Base-by-base conservation (phyloP, 2,888 invertebrate genomes). In the Crioceris asparagi region DNA sequence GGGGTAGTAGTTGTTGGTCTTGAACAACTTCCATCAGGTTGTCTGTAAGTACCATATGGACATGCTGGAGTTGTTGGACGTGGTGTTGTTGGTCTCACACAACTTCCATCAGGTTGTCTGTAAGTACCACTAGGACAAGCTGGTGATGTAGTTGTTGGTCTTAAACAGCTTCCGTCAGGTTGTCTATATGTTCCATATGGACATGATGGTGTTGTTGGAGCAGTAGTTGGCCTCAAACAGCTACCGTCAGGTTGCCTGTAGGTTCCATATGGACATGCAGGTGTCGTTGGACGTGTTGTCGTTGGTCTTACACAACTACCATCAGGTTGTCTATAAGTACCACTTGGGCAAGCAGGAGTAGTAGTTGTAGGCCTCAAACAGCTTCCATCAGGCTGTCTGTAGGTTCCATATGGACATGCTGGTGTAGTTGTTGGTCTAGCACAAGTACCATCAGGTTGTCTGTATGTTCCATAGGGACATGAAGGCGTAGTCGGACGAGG, bases 21-120 rank as follows among this genome's bases (percentile, higher is more conserved):
- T 23, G 15, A 6, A 16, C 38, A 46, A 21, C n/a, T 32, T n/a
- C 35, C 38, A 11, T 23, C 17, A 3, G 11, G 11, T 15, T 38
- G 29, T n/a, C 21, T 25, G 23, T 29, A 34, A 16, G 41, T 43
- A 16, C 40, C 45, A n/a, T 33, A 35, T n/a, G 46, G 46, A 39
- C 48, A 48, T 10, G 12, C 10, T 29, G 40, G 40, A 11, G 14
- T 18, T 16, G 39, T 35, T 25, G n/a, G n/a, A n/a, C n/a, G n/a
- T n/a, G n/a, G n/a, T n/a, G n/a, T 5, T 27, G 17, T 31, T 5
- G 32, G 32, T 32, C 11, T 32, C 27, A 34, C 36, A 4, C 33
- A 25, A 10, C 15, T 29, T 12, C 43, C 46, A 23, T 40, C 39
- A 10, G 42, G 41, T 15, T 34, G 34, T 15, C 30, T 32, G 11